Conservation (phyloP, 92 coral and sea anemone species). For the Plumapathes pennacea region DNA sequence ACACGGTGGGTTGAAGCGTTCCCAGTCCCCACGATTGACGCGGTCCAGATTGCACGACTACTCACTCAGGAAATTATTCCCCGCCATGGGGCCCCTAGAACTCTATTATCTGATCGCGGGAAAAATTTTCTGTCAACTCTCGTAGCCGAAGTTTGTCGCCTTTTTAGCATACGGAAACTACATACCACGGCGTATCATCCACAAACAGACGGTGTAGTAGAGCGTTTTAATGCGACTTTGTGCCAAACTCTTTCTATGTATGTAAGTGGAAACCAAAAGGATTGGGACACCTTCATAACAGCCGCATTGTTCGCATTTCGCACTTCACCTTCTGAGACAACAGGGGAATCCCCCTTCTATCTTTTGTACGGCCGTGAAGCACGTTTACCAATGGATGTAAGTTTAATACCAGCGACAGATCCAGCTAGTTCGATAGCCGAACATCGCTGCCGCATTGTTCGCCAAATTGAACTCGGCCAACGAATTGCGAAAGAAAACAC, state of each 20-base stretch:
- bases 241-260: constrained; percentile 28
- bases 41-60: constrained; percentile 40
- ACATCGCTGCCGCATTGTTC: constrained; percentile 42
- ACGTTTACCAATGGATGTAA: constrained; percentile 50
- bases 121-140: constrained; percentile 23
- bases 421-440: constrained; percentile 40
- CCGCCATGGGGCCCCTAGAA: constrained; percentile 36
- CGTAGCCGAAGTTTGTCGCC: constrained; percentile 22
- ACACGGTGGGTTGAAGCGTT: constrained; percentile 72
- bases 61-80: constrained; percentile 45
- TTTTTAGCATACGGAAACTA: constrained; percentile 17
- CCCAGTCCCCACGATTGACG: constrained; percentile 37
- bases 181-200: constrained; percentile 43
- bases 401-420: constrained; percentile 41
- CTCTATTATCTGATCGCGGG: constrained; percentile 40
- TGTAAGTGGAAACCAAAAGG: constrained; percentile 28
- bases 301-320: constrained; percentile 25
- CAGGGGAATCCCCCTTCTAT: constrained; percentile 57
- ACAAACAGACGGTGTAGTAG: constrained; percentile 27
- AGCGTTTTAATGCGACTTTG: constrained; percentile 22
- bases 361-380: constrained; percentile 54
- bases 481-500: constrained; percentile 35
- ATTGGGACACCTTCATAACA: constrained; percentile 45
- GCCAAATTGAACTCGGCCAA: constrained; percentile 47
- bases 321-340: constrained; percentile 42